phyloP scores from a whole-genome alignment of 1,140 invertebrate species.

The Papilio helenus region DNA sequence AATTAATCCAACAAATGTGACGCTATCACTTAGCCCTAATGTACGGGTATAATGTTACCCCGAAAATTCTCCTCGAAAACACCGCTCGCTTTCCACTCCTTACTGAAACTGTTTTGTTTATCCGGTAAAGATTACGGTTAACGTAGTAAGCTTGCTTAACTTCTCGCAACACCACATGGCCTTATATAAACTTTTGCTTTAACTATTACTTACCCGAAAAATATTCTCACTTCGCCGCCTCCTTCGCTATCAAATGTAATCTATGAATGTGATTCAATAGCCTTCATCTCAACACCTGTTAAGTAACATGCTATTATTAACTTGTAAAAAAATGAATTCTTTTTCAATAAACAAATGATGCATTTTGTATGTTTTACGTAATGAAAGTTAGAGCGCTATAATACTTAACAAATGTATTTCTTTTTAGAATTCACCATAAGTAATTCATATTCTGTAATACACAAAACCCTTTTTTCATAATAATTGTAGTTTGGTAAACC shows the following conservation, averaged over 20 bases:
- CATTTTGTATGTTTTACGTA: too few relatives aligned
- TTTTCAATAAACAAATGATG: too few relatives aligned
- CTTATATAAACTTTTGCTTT: constrained; percentile 12
- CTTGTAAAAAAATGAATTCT: too few relatives aligned
- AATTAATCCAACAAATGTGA: constrained; percentile 83
- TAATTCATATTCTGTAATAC: background rate
- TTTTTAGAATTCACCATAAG: too few relatives aligned
- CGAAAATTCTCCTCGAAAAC: constrained; percentile 64
- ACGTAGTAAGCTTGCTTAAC: constrained; percentile 11
- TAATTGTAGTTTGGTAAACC: background rate
- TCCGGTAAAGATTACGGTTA: constrained; percentile 19
- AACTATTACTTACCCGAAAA: background rate
- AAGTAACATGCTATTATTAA: too few relatives aligned
- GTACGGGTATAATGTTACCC: constrained; percentile 81
- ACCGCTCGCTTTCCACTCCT: constrained; percentile 47
- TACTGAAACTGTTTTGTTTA: constrained; percentile 55
- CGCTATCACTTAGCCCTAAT: constrained; percentile 82
- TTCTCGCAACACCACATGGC: background rate
- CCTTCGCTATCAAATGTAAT: background rate
- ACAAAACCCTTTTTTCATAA: background rate
- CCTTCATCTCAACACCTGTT: too few relatives aligned
- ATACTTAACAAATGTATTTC: too few relatives aligned
- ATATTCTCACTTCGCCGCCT: background rate
- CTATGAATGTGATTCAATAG: too few relatives aligned
- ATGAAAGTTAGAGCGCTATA: too few relatives aligned